Conservation (phyloP, 2,113 vertebrate species). For the Plecotus auritus region DNA sequence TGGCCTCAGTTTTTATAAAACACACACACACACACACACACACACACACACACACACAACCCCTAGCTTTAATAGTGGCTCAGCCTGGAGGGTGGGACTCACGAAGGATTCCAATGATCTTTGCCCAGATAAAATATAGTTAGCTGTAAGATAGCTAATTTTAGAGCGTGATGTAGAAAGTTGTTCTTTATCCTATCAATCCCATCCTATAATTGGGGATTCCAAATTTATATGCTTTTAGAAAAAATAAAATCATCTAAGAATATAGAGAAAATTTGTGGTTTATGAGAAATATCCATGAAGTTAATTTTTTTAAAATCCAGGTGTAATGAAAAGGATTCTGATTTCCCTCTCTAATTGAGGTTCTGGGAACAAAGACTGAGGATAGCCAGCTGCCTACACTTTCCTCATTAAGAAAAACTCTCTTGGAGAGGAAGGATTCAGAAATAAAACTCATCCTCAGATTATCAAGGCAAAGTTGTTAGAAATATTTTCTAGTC, state of each 20-base stretch:
- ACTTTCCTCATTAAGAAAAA: conserved; percentile 38
- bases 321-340: conserved; percentile 35
- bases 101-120: neutral
- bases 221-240: conserved; percentile 3
- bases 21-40: neutral
- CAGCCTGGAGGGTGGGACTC: neutral
- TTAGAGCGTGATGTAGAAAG: neutral
- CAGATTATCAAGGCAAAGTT: conserved; percentile 4
- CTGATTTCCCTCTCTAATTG: conserved; percentile 38
- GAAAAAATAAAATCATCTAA: conserved; percentile 48
- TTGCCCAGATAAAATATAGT: neutral
- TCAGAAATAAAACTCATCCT: conserved; percentile 22
- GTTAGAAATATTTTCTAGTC: conserved; percentile 8
- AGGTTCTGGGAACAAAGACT: conserved; percentile 24
- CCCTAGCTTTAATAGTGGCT: neutral
- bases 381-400: neutral
- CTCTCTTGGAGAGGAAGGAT: neutral
- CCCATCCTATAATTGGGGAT: neutral
- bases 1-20: neutral
- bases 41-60: neutral
- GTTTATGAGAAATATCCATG: neutral
- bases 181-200: neutral
- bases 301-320: conserved; percentile 34
- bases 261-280: conserved; percentile 14
- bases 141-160: neutral